phyloP scores from a whole-genome alignment of 2,797 vertebrate species.

The Hypotaenidia okinawae region DNA sequence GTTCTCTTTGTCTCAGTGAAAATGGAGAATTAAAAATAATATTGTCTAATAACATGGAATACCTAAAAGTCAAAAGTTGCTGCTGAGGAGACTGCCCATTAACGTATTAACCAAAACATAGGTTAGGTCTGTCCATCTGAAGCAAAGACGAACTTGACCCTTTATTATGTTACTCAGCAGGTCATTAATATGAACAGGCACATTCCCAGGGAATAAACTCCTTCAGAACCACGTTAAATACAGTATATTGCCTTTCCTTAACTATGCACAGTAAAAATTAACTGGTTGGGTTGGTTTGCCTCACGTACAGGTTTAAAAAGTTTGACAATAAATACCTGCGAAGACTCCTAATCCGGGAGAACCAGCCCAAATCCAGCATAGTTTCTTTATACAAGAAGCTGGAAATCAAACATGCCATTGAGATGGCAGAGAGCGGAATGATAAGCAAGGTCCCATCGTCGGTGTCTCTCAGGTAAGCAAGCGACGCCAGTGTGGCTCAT shows the following conservation, averaged over 20 bases:
- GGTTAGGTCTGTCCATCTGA: background rate
- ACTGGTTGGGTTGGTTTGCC: constrained; percentile 26
- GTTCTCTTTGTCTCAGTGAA: constrained; percentile 28
- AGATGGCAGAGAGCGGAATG: constrained; percentile 92
- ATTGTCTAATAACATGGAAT: constrained; percentile 20
- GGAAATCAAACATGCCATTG: constrained; percentile 95
- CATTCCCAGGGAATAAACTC: background rate
- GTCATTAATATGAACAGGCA: background rate
- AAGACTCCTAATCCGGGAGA: constrained; percentile 91
- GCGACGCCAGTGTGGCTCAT: background rate
- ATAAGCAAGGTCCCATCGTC: constrained; percentile 87
- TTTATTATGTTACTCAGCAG: background rate
- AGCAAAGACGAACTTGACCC: background rate
- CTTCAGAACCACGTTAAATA: background rate
- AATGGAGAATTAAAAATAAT: constrained; percentile 55
- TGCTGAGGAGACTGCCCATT: background rate
- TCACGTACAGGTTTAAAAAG: constrained; percentile 87
- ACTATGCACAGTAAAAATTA: background rate
- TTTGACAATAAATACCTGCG: constrained; percentile 91
- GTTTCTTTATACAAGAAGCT: constrained; percentile 96
- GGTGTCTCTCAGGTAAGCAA: constrained; percentile 85
- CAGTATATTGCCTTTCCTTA: background rate
- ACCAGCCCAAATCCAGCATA: constrained; percentile 92
- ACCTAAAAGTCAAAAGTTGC: background rate
- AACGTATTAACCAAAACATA: background rate